Evolutionary conservation across 2,797 vertebrate species (phyloP), one percentile per base, ranked within the genome.

Genomic region (Pipistrellus kuhlii): DNA sequence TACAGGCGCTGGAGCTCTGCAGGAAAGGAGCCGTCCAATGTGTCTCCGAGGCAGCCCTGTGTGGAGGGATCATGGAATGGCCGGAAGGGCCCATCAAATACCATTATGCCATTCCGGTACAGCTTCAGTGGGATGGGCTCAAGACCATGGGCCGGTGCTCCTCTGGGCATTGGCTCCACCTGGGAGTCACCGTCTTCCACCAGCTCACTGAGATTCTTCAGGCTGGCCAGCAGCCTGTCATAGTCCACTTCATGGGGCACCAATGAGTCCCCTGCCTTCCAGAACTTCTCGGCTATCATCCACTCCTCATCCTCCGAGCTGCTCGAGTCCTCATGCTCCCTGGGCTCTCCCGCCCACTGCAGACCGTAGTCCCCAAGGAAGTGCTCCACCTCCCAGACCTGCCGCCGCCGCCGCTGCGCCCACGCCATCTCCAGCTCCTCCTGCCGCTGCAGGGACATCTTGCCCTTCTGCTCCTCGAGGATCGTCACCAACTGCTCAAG

Each of bases 1-100:
- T 99, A 99, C 57, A 90, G 97, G 1, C 88, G 94, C 97, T 99
- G 99, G 90, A 99, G 96, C 97, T 99, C 99, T 0, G 98, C 98
- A 21, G 99, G 99, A 96, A 99, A 99, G 97, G 98, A 99, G 2
- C 99, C 99, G 0, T 99, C 99, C 98, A 99, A 97, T 76, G 99
- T 98, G 91, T 99, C 99, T 96, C 97, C 98, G 95, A 99, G 98
- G 96, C 98, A 99, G 94, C 97, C 98, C 99, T 99, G 38, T 99
- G 99, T 98, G 92, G 98, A 97, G 12, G 97, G 97, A 17, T 99
- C 98, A 55, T 97, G 78, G 64, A 99, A 99, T 4, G 99, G 98
- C 75, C 98, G 98, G 97, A 99, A 99, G 35, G 99, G 98, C 14
- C 99, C 98, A 0, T 98, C 86, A 18, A 98, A 99, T 99, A 99